Evolutionary conservation across 2,113 vertebrate species (phyloP).

Genomic region (Lonchura striata): DNA sequence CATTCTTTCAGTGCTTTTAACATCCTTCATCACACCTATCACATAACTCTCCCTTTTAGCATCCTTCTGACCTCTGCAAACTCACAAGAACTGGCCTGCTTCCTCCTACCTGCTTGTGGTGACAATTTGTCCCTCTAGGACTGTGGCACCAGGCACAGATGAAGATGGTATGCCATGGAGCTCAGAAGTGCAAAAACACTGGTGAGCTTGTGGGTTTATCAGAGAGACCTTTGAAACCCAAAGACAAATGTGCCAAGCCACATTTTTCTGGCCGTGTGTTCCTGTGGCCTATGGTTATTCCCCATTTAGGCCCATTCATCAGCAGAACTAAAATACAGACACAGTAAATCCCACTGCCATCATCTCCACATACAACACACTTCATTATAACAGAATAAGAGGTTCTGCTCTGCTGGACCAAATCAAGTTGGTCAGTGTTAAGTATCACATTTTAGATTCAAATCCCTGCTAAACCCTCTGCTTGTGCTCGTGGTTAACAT

Average conservation of each 20-base stretch:
- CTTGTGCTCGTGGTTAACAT: constrained; percentile 67
- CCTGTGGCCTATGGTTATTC: not conserved
- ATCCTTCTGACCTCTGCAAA: not conserved
- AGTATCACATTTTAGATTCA: constrained; percentile 76
- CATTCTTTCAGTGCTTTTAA: not conserved
- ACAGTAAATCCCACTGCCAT: constrained; percentile 53
- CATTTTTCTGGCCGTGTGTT: not conserved
- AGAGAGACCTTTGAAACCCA: not conserved
- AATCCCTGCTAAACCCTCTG: constrained; percentile 74
- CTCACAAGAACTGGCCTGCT: not conserved
- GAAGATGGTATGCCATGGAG: not conserved
- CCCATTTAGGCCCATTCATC: constrained; percentile 30
- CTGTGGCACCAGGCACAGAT: not conserved
- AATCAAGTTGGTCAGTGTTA: constrained; percentile 66
- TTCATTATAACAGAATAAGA: constrained; percentile 70
- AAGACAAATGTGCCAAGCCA: not conserved
- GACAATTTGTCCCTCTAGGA: not conserved
- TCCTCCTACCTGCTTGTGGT: not conserved
- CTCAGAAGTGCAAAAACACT: not conserved
- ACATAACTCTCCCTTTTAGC: not conserved
- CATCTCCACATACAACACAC: constrained; percentile 44
- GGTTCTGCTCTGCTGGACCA: constrained; percentile 76
- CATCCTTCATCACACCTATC: not conserved
- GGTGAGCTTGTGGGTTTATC: not conserved
- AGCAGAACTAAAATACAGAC: constrained; percentile 59